Conservation (phyloP, 2,797 vertebrate genomes). For the Fistularia commersonii region DNA sequence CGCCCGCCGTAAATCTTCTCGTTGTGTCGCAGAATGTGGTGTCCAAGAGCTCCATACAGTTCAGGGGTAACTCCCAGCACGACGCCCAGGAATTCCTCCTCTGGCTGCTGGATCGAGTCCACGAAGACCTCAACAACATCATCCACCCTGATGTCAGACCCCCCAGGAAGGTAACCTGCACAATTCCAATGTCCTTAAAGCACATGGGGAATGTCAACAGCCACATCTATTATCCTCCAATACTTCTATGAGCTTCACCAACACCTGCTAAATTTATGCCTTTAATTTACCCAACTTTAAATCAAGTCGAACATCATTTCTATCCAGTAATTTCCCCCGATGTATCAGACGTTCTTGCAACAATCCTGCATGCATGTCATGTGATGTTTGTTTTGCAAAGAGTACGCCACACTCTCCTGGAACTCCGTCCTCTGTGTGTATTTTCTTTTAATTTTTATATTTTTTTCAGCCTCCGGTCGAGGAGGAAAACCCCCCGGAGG, state of each 20-base stretch:
- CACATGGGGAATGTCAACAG: too few species aligned
- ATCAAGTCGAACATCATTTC: too few species aligned
- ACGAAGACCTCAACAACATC: conserved; percentile 91
- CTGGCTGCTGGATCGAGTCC: conserved; percentile 94
- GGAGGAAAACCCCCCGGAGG: conserved; percentile 84
- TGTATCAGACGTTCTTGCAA: too few species aligned
- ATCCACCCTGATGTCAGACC: conserved; percentile 79
- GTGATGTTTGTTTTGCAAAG: too few species aligned
- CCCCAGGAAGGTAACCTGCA: conserved; percentile 85
- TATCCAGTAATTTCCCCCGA: too few species aligned
- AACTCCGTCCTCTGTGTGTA: background rate
- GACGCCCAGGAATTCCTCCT: conserved; percentile 98
- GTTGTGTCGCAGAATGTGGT: conserved; percentile 83
- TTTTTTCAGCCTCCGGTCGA: conserved; percentile 83
- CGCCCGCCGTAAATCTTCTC: background rate
- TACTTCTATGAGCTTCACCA: too few species aligned
- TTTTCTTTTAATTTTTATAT: conserved; percentile 1
- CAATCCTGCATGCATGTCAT: too few species aligned
- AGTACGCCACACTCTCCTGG: background rate
- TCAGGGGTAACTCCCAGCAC: conserved; percentile 93
- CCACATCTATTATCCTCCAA: too few species aligned
- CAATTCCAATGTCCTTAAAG: too few species aligned
- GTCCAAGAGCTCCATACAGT: conserved; percentile 93
- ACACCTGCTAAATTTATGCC: too few species aligned
- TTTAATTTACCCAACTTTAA: too few species aligned